These are phyloP conservation scores for Chondrilla cf. caribensis DNA, from an alignment of 37 sponge, comb jelly and placozoan species.

Conservation along the genomic window DNA sequence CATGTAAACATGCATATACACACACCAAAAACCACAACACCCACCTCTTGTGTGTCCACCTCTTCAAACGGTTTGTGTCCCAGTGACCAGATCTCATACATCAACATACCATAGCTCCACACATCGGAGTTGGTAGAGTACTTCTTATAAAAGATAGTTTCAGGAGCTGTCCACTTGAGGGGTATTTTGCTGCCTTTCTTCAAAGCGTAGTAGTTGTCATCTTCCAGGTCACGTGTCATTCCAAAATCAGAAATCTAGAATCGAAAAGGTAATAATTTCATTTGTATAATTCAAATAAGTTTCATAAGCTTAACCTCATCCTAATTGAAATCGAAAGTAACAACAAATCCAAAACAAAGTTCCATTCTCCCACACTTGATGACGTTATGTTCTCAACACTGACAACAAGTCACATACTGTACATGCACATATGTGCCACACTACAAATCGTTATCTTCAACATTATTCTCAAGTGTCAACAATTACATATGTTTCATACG, in stretches of 20 bases:
- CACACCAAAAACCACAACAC: no score
- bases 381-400: background rate
- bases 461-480: no score
- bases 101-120: conserved; percentile 33
- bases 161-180: conserved; percentile 23
- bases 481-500: no score
- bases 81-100: conserved; percentile 28
- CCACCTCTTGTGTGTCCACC: background rate
- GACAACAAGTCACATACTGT: background rate
- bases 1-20: no score
- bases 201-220: background rate
- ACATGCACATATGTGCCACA: background rate
- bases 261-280: background rate
- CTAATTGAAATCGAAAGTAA: no score
- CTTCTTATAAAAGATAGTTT: conserved; percentile 9
- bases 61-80: conserved; percentile 33
- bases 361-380: no score
- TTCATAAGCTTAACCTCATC: no score
- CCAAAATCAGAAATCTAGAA: conserved; percentile 29
- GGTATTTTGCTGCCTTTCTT: background rate
- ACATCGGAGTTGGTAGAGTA: background rate
- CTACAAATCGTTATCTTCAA: no score
- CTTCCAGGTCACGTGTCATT: conserved; percentile 24
- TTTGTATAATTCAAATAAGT: no score
- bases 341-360: no score